These are phyloP conservation scores for Phylloscopus trochiloides DNA, from an alignment of 2,113 vertebrate genomes.

Conservation along the genomic window DNA sequence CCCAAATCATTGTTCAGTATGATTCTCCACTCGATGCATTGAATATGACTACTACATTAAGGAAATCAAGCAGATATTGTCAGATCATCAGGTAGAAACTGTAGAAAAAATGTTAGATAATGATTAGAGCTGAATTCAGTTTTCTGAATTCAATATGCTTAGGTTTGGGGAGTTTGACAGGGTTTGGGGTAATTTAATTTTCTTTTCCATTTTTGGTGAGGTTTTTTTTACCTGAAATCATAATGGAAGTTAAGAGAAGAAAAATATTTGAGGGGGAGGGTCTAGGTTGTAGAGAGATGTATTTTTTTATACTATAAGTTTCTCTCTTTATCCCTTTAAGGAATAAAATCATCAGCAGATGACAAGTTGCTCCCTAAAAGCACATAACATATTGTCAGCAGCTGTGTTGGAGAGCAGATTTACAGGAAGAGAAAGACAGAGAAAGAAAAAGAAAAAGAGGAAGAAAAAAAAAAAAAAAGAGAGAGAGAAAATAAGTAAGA, in stretches of 20 bases:
- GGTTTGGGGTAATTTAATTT: neutral
- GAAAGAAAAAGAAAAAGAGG: neutral
- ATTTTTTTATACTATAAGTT: neutral
- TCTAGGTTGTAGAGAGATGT: neutral
- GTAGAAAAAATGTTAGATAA: neutral
- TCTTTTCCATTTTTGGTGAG: fast-evolving
- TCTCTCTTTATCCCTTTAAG: neutral
- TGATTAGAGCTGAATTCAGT: neutral
- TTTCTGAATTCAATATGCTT: neutral
- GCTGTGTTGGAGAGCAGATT: neutral
- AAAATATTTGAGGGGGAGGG: fast-evolving
- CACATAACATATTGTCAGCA: neutral
- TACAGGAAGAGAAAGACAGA: neutral
- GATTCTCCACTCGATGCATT: neutral
- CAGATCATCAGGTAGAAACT: neutral
- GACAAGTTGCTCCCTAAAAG: neutral
- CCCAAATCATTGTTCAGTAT: neutral
- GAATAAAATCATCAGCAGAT: neutral
- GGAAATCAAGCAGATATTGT: neutral
- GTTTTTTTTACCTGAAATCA: neutral
- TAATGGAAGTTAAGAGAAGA: neutral
- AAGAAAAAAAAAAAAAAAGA: neutral
- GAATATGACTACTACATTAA: neutral
- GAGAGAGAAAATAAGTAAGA: neutral
- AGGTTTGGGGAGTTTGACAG: fast-evolving